Conservation (phyloP, 2,797 vertebrate species). For the Lophius americanus region DNA sequence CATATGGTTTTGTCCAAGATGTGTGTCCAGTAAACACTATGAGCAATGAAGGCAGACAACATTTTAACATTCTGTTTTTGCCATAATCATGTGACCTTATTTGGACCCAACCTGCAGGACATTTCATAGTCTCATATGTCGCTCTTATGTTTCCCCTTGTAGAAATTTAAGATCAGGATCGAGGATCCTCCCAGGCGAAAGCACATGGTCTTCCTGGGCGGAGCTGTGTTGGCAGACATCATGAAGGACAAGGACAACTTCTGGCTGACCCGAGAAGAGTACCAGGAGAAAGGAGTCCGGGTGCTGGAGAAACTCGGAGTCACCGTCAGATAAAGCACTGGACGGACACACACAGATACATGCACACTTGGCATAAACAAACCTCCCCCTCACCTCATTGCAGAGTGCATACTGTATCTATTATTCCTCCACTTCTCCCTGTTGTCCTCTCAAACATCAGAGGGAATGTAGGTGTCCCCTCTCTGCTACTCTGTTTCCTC, state of each 20-base stretch:
- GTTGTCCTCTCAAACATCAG: constrained; percentile 59
- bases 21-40: too few species aligned
- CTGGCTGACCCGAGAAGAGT: constrained; percentile 98
- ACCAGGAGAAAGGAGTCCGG: constrained; percentile 95
- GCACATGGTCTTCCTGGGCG: constrained; percentile 99
- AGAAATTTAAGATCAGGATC: constrained; percentile 88
- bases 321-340: constrained; percentile 94
- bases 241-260: constrained; percentile 99
- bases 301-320: constrained; percentile 99
- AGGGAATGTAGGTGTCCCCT: constrained; percentile 48
- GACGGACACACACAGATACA: constrained; percentile 46
- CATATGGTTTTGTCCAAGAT: too few species aligned
- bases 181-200: constrained; percentile 89
- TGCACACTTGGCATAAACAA: constrained; percentile 33
- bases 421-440: constrained; percentile 66
- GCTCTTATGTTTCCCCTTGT: not conserved
- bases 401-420: constrained; percentile 70
- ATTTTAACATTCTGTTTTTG: too few species aligned
- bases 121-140: not conserved
- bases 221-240: constrained; percentile 97
- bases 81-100: too few species aligned
- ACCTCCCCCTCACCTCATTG: constrained; percentile 48
- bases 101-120: too few species aligned
- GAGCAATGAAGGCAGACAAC: too few species aligned
- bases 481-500: constrained; percentile 1